Evolutionary conservation across 2,113 vertebrate species (phyloP), one percentile per base, ranked within the genome.

Genomic region (Eudyptes chrysolophus): DNA sequence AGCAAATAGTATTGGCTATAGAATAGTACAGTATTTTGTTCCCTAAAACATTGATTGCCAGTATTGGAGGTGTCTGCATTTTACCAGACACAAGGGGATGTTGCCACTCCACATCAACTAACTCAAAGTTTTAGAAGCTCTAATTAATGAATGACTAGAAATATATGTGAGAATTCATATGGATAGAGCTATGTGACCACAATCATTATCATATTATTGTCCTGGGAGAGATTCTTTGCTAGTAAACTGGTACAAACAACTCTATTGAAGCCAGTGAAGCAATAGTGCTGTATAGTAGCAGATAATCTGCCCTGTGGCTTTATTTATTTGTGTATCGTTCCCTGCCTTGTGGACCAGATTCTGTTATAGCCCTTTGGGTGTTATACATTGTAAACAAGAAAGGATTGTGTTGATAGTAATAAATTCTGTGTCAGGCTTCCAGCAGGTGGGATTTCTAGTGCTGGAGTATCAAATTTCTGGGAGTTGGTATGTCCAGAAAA

Each of bases 161-260:
- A 60, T 0, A 0, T 21, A 6, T 2, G 27, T 40, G 70, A 42
- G 83, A 42, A 14, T 48, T 80, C 27, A 15, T 44, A 8, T 8
- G 57, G 66, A 3, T 24, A 26, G 70, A 64, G 48, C 83, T 64
- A n/a, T 3, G 3, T 1, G 29, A 38, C 60, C 55, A 16, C 25
- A 6, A 1, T 13, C 42, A 6, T 27, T 11, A 5, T 9, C 11
- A 1, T 9, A 10, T 10, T 13, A 11, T 0, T 82, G 57, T 42
- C 51, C n/a, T 76, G 89, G 80, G 83, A 76, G 16, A 30, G 29
- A 16, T 14, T 34, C 61, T 30, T 65, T 32, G 34, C 48, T 11
- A 6, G 6, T 16, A 30, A n/a, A 32, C 26, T 6, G 51, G 7
- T 24, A 9, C 61, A 20, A 6, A 24, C 7, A 36, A 5, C 69